Evolutionary conservation across 2,888 invertebrate genomes (phyloP).

Genomic region (Molanna angustata): DNA sequence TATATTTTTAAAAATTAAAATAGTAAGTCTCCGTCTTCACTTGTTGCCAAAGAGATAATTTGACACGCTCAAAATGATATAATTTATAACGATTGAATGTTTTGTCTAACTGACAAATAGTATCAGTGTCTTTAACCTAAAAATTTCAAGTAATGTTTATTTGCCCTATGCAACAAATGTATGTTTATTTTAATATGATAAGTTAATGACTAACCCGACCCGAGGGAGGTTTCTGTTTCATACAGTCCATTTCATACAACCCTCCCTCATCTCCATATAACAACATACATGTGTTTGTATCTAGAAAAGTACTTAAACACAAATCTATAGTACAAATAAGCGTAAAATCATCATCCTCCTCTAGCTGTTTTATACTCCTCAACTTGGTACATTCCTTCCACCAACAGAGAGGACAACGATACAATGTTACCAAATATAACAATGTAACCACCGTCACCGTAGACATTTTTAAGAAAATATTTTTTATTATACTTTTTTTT

Average conservation of each 20-base stretch:
- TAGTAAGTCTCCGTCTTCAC: not conserved
- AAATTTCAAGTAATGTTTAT: slow-evolving; percentile 11
- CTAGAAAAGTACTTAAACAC: slow-evolving; percentile 32
- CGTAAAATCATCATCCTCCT: slow-evolving; percentile 24
- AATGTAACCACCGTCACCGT: slow-evolving; percentile 22
- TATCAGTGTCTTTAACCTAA: slow-evolving; percentile 11
- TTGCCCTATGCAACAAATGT: slow-evolving; percentile 16
- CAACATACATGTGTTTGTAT: too few relatives aligned
- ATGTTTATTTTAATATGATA: slow-evolving; percentile 15
- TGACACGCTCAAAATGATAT: slow-evolving; percentile 12
- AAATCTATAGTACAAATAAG: slow-evolving; percentile 30
- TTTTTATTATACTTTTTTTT: too few relatives aligned
- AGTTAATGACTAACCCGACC: slow-evolving; percentile 8
- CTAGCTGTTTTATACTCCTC: not conserved
- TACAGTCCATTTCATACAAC: too few relatives aligned
- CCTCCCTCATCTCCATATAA: too few relatives aligned
- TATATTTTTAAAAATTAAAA: too few relatives aligned
- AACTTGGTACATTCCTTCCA: too few relatives aligned
- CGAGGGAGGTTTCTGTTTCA: too few relatives aligned
- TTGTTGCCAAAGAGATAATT: slow-evolving; percentile 10
- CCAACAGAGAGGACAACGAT: slow-evolving; percentile 24
- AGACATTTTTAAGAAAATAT: not conserved
- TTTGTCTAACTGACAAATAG: slow-evolving; percentile 8
- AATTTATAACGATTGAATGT: slow-evolving; percentile 6
- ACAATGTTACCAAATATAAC: slow-evolving; percentile 24